Evolutionary conservation across 2,113 vertebrate genomes (phyloP), one percentile per base, ranked within the genome.

Genomic region (Cyprinus carpio): DNA sequence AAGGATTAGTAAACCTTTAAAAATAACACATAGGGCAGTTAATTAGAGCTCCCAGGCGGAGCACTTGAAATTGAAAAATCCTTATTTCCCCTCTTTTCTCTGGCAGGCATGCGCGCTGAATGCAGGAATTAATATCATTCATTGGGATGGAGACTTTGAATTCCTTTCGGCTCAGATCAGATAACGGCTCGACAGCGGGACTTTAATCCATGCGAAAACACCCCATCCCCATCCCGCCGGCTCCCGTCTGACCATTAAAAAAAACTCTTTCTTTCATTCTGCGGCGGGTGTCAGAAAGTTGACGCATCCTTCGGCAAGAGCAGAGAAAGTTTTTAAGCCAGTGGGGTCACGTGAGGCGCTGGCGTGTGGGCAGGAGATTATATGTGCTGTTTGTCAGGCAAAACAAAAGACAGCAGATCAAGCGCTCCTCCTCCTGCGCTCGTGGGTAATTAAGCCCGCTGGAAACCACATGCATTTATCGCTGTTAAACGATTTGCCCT

Each of bases 51-150:
- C 91, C 91, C 91, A 90, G 91, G n/a, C 85, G 71, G 80, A 94
- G 91, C 92, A 51, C 90, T 91, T 92, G 85, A 91, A 93, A 94
- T 92, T 92, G 91, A 93, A 93, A 83, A 92, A 88, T 87, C 89
- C 89, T 92, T 90, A 88, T 81, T 90, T 89, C 83, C 86, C 88
- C 85, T 46, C 89, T 89, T 87, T 89, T 92, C 60, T 85, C 64
- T 82, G 88, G 89, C 81, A 83, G 87, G 88, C 43, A 86, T 87
- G 84, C 87, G 90, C 11, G 27, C 58, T 83, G 91, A 95, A 93
- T 92, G 83, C 79, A 60, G 91, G 92, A 94, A 93, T 95, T 95
- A 94, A 93, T 93, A 93, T 94, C 93, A 92, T 87, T 89, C 40
- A 85, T 88, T 89, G 89, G 90, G 92, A 94, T 92, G 90, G 90